Evolutionary conservation across 2,797 vertebrate genomes (phyloP), one percentile per base, ranked within the genome.

Genomic region (Aplochiton taeniatus): DNA sequence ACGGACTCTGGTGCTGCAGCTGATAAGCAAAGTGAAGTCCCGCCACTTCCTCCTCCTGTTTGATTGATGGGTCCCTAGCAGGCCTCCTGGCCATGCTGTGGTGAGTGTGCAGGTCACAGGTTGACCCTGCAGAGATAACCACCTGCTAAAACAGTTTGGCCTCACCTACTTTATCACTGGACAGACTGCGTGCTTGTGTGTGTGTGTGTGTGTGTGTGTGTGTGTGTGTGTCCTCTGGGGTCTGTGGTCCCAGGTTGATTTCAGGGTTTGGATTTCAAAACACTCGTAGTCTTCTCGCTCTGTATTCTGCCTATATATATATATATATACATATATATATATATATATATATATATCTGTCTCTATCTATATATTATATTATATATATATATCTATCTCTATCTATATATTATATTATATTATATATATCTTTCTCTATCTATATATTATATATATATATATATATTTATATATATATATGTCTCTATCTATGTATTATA

Each of bases 91-190:
- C 72, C 61, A 61, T 63, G 72, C 78, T 63, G 75, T 80, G 76
- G 81, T 79, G 71, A 81, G 71, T 57, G n/a, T 64, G 52, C 9
- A 60, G 82, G 85, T 88, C 85, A 81, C 17, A 58, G 87, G 85
- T 90, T 85, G 83, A 55, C 70, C 57, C 68, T 13, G 60, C 76
- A 72, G 75, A 86, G 87, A 90, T 90, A 89, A 87, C 73, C 89
- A 90, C 84, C 88, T 89, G 88, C 79, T 76, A 67, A 72, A 80
- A 72, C 72, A 42, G 77, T 68, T 68, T 42, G 45, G 61, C 45
- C 57, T 62, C 63, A 7, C 54, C 42, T 8, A 31, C 19, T 71
- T 17, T 68, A 79, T 86, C 70, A 75, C 53, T 57, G 48, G 47
- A 16, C 56, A 43, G 19, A 78, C 45, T 72, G 61, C 46, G 31